Percentiles rank a stretch among this genome's conserved stretches.
Conservation (phyloP, 2,797 vertebrate species). For the Ctenopoma multispine region DNA sequence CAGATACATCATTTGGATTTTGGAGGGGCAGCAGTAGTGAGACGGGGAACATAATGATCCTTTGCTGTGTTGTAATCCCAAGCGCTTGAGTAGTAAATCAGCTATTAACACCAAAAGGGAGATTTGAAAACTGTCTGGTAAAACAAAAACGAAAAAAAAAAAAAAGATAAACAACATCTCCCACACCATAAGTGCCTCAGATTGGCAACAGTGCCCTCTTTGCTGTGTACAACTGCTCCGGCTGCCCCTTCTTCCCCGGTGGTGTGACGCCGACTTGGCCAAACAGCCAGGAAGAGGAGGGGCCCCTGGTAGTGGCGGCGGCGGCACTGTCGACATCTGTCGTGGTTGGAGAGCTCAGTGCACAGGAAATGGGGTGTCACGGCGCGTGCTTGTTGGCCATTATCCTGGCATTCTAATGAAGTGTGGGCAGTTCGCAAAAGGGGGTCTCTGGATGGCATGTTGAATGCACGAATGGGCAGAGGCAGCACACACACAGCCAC, state of each 20-base stretch:
- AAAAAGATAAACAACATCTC: constrained; percentile 21
- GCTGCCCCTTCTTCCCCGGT: constrained; percentile 45
- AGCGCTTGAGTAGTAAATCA: constrained; percentile 52
- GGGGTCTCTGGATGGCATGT: constrained; percentile 91
- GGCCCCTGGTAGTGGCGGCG: constrained; percentile 72
- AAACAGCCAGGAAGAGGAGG: constrained; percentile 70
- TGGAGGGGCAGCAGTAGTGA: constrained; percentile 21
- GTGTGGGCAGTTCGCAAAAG: constrained; percentile 91
- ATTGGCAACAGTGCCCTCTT: constrained; percentile 45
- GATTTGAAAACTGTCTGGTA: constrained; percentile 51
- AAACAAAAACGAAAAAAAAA: constrained; percentile 37
- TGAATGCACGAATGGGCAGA: constrained; percentile 95
- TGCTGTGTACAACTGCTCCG: constrained; percentile 25
- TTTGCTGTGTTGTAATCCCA: constrained; percentile 67
- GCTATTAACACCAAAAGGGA: constrained; percentile 57
- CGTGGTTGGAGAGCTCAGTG: constrained; percentile 98
- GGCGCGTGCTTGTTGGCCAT: constrained; percentile 97
- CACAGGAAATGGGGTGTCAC: constrained; percentile 99
- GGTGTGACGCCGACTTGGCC: constrained; percentile 44
- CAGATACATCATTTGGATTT: constrained; percentile 75
- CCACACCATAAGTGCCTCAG: constrained; percentile 36
- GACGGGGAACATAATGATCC: constrained; percentile 60
- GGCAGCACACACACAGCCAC: constrained; percentile 86
- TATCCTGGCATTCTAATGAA: constrained; percentile 99
- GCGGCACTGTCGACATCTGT: constrained; percentile 97